phyloP scores from a whole-genome alignment of 2,797 vertebrate genomes.

The Siniperca undulata region DNA sequence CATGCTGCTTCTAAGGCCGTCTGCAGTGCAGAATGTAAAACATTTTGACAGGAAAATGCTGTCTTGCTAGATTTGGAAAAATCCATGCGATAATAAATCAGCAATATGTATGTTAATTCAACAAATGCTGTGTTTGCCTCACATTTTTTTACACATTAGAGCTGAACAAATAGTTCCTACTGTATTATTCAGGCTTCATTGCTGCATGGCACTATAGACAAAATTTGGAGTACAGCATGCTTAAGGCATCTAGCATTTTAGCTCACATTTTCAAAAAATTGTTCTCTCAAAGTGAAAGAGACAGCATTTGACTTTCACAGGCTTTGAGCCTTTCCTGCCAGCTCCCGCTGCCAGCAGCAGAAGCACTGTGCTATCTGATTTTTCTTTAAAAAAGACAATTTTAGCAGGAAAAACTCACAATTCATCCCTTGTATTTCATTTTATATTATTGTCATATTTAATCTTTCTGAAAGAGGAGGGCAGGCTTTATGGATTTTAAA shows the following conservation, averaged over 20 bases:
- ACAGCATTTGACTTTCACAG: slow-evolving; percentile 78
- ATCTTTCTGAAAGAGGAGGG: slow-evolving; percentile 36
- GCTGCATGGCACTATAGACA: slow-evolving; percentile 58
- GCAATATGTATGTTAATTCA: slow-evolving; percentile 84
- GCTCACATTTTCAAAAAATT: slow-evolving; percentile 71
- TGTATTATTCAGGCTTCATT: slow-evolving; percentile 65
- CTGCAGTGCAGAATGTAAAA: slow-evolving; percentile 62
- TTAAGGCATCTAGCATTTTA: slow-evolving; percentile 75
- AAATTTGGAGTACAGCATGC: slow-evolving; percentile 68
- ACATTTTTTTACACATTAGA: slow-evolving; percentile 77
- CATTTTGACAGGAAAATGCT: slow-evolving; percentile 67
- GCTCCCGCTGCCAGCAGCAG: slow-evolving; percentile 62
- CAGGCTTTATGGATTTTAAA: slow-evolving; percentile 53
- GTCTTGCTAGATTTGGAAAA: slow-evolving; percentile 69
- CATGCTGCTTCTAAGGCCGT: slow-evolving; percentile 33
- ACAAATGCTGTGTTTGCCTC: slow-evolving; percentile 65
- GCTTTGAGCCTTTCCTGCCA: slow-evolving; percentile 73
- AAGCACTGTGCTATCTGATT: slow-evolving; percentile 61
- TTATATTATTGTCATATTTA: slow-evolving; percentile 47
- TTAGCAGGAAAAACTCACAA: slow-evolving; percentile 50
- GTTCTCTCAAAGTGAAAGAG: slow-evolving; percentile 74
- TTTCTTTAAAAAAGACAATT: slow-evolving; percentile 16
- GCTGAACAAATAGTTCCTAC: slow-evolving; percentile 78
- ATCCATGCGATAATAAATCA: slow-evolving; percentile 78
- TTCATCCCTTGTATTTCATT: slow-evolving; percentile 45